Conservation (phyloP, 2,888 invertebrate species). For the Tipula confusa region DNA sequence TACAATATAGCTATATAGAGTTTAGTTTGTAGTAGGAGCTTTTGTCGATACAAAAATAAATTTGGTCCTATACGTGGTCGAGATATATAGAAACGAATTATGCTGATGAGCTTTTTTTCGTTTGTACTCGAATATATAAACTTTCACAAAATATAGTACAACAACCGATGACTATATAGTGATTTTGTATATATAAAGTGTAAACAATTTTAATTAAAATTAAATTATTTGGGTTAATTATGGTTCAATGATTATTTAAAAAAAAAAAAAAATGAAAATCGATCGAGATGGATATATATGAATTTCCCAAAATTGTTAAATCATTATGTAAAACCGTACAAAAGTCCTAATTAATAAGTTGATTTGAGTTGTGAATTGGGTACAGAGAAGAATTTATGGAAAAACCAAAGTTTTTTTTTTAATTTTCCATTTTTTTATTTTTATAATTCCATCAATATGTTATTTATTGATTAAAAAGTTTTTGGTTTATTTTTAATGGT, state of each 20-base stretch:
- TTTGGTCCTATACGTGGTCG: not conserved
- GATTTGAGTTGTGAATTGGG: not conserved
- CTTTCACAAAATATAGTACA: not conserved
- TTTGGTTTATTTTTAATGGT: not conserved
- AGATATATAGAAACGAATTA: not conserved
- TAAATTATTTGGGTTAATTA: slow-evolving; percentile 20
- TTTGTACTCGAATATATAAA: not conserved
- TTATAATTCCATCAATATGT: not conserved
- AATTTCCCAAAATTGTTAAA: not conserved
- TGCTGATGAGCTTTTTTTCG: not conserved
- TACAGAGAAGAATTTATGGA: not conserved
- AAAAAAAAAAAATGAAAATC: not conserved
- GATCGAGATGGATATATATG: not conserved
- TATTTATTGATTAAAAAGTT: not conserved
- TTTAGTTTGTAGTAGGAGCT: not conserved
- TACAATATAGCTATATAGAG: not conserved
- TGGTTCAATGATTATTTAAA: not conserved
- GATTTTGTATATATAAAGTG: not conserved
- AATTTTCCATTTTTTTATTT: not conserved
- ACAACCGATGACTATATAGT: no score
- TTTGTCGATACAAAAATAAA: not conserved
- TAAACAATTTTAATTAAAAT: not conserved
- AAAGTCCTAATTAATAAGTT: slow-evolving; percentile 12
- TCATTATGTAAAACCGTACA: not conserved
- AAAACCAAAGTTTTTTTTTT: not conserved